Evolutionary conservation across 2,888 invertebrate species (phyloP).

Genomic region (Drosophila niveifrons): DNA sequence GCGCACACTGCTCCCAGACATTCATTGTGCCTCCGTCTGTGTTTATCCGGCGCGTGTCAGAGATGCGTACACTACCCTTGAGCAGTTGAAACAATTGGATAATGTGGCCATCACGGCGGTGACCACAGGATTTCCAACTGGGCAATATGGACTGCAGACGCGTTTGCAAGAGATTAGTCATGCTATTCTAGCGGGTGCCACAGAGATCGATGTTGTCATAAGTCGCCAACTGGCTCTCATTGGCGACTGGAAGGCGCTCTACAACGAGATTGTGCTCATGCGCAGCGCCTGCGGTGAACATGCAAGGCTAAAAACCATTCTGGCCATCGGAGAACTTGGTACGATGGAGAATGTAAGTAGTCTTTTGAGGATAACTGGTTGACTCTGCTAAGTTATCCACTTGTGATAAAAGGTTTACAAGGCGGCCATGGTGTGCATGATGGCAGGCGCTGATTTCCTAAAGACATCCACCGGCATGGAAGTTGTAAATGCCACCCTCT

Average conservation of each 20-base stretch:
- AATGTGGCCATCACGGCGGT: conserved; percentile 94
- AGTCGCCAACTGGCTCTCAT: conserved; percentile 94
- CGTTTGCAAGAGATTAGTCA: conserved; percentile 93
- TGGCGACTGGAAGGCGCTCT: conserved; percentile 93
- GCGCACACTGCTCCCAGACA: conserved; percentile 66
- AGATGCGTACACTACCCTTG: conserved; percentile 89
- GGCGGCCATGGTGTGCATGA: conserved; percentile 95
- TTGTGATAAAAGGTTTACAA: conserved; percentile 90
- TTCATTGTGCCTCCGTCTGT: conserved; percentile 96
- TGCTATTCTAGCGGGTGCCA: conserved; percentile 93
- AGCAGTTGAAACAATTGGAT: conserved; percentile 86
- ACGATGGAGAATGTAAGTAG: conserved; percentile 90
- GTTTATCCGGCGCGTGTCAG: conserved; percentile 95
- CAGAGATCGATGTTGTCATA: conserved; percentile 98
- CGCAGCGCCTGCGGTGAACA: conserved; percentile 90
- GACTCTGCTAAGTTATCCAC: background rate
- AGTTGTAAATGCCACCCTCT: conserved; percentile 95
- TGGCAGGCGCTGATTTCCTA: conserved; percentile 98
- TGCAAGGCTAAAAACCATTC: conserved; percentile 95
- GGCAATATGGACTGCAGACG: conserved; percentile 92
- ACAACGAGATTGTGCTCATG: conserved; percentile 93
- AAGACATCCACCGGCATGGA: conserved; percentile 99
- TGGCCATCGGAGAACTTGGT: conserved; percentile 97
- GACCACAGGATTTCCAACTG: conserved; percentile 98
- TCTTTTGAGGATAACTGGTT: background rate